Evolutionary conservation across 2,888 invertebrate species (phyloP).

Genomic region (Phymatocera aterrima): DNA sequence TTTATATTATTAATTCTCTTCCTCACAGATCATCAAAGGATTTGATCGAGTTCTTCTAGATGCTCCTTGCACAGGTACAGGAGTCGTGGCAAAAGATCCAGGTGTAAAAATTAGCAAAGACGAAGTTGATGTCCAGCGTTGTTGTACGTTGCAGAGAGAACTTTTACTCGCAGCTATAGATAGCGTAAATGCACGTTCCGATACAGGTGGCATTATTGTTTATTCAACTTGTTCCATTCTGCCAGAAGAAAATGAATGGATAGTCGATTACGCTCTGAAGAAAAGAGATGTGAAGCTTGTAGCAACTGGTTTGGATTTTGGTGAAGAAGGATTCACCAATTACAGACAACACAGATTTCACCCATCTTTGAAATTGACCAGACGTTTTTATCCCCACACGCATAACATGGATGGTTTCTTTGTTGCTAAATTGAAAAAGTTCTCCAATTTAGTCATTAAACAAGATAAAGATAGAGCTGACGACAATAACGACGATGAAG

Average conservation of each 20-base stretch:
- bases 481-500: too few relatives aligned
- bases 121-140: conserved; percentile 91
- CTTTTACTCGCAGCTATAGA: conserved; percentile 97
- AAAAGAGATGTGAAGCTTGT: conserved; percentile 96
- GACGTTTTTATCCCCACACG: conserved; percentile 97
- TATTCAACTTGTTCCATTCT: conserved; percentile 99
- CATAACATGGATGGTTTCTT: conserved; percentile 99
- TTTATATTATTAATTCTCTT: background rate
- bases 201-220: conserved; percentile 95
- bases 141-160: conserved; percentile 94
- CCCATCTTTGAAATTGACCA: conserved; percentile 90
- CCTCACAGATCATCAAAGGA: conserved; percentile 84
- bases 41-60: conserved; percentile 97
- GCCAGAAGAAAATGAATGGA: conserved; percentile 99
- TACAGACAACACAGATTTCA: conserved; percentile 92
- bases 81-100: conserved; percentile 98
- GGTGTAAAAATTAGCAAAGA: conserved; percentile 96
- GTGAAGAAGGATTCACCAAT: conserved; percentile 94
- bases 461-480: conserved; percentile 63
- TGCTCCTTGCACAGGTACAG: conserved; percentile 99
- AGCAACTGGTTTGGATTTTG: conserved; percentile 95
- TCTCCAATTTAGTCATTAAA: conserved; percentile 85
- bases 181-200: conserved; percentile 93
- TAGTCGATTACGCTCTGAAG: conserved; percentile 95
- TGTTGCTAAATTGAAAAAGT: conserved; percentile 98